Evolutionary conservation across 2,888 invertebrate species (phyloP).

Genomic region (Eupeodes luniger): DNA sequence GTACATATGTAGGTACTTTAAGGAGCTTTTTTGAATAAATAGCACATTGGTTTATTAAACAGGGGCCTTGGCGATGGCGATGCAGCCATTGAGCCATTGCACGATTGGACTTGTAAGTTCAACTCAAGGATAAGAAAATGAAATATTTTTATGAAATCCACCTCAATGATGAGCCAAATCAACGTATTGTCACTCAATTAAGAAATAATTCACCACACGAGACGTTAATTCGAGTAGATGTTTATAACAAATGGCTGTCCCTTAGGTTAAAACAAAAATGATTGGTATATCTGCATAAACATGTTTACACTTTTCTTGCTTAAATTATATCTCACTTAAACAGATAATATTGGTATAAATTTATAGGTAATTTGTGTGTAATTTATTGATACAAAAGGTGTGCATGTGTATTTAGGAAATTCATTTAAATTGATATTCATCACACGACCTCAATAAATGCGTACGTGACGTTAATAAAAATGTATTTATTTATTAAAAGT

Average conservation of each 20-base stretch:
- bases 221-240: too few species aligned
- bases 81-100: conserved; percentile 13
- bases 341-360: too few species aligned
- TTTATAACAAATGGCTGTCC: too few species aligned
- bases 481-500: conserved; percentile 18
- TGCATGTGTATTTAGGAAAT: not conserved
- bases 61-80: not conserved
- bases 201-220: not conserved
- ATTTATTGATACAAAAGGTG: not conserved
- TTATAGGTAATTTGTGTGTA: too few species aligned
- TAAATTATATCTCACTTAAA: too few species aligned
- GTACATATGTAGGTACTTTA: not conserved
- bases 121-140: conserved; percentile 13
- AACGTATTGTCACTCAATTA: not conserved
- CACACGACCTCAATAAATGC: conserved; percentile 13
- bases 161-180: not conserved
- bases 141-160: not conserved
- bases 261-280: too few species aligned
- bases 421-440: conserved; percentile 4
- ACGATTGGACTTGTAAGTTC: not conserved
- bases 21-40: not conserved
- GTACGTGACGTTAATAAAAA: conserved; percentile 26
- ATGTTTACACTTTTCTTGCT: too few species aligned
- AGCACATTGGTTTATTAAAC: not conserved
- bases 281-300: too few species aligned